Percentiles rank a stretch among this genome's conserved stretches.
phyloP scores from a whole-genome alignment of 2,113 vertebrate genomes.

The Pipa parva region DNA sequence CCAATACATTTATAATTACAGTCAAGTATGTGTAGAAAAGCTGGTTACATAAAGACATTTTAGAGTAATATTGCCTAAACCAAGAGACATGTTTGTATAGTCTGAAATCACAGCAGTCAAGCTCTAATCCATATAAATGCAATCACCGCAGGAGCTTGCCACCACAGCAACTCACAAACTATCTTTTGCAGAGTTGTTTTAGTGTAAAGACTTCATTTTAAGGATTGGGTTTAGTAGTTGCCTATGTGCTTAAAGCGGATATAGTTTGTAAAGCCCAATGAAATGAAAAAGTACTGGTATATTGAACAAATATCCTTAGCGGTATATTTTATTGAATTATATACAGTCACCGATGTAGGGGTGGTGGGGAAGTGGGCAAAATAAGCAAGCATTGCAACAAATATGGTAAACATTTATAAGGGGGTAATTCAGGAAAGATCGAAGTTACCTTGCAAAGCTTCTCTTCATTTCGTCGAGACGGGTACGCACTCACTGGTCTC shows the following conservation, averaged over 20 bases:
- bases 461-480: too few relatives aligned
- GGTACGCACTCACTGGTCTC: too few relatives aligned
- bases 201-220: slow-evolving; percentile 35
- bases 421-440: too few relatives aligned
- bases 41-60: background rate
- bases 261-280: slow-evolving; percentile 19
- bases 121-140: slow-evolving; percentile 29
- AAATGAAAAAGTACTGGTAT: background rate
- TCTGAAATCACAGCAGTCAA: slow-evolving; percentile 33
- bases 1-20: slow-evolving; percentile 40
- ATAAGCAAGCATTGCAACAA: too few relatives aligned
- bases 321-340: too few relatives aligned
- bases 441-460: too few relatives aligned
- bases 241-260: background rate
- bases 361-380: too few relatives aligned
- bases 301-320: background rate
- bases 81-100: slow-evolving; percentile 24
- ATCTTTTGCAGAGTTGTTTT: slow-evolving; percentile 26
- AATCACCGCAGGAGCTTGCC: slow-evolving; percentile 24
- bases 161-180: slow-evolving; percentile 25
- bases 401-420: too few relatives aligned
- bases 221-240: slow-evolving; percentile 20
- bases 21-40: slow-evolving; percentile 6
- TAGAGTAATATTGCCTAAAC: background rate
- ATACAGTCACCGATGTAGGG: too few relatives aligned